A percentile compares a stretch with the other conserved stretches of the same genome.
These are phyloP conservation scores for Poeciliopsis presidionis DNA, from an alignment of 2,797 vertebrate species.

Conservation along the genomic window DNA sequence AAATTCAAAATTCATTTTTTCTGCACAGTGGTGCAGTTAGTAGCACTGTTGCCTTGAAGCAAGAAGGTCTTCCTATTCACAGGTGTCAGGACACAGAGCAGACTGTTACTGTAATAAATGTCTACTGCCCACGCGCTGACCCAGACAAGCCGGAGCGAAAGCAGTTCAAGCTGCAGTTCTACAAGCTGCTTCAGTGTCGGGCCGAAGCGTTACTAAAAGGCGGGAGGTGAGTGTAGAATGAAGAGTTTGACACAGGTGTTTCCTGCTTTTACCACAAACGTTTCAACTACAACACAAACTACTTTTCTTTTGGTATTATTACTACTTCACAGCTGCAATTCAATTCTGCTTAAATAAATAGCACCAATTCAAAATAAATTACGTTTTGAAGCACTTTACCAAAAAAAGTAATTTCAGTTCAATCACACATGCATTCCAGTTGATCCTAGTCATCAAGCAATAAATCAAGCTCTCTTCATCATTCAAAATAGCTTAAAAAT, in stretches of 20 bases:
- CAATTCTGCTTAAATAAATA: too few species aligned
- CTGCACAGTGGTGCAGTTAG: too few species aligned
- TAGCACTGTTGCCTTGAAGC: too few species aligned
- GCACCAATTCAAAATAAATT: too few species aligned
- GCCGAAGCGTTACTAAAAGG: constrained; percentile 84
- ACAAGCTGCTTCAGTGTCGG: constrained; percentile 84
- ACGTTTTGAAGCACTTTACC: too few species aligned
- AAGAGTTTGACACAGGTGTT: constrained; percentile 19
- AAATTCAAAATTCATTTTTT: background rate
- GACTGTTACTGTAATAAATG: constrained; percentile 86
- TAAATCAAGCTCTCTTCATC: too few species aligned
- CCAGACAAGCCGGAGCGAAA: constrained; percentile 89
- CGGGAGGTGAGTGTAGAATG: constrained; percentile 78
- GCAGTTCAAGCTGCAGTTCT: constrained; percentile 88
- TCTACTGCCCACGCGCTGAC: constrained; percentile 91
- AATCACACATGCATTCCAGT: too few species aligned
- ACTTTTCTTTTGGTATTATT: background rate
- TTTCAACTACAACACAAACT: background rate
- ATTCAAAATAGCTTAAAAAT: too few species aligned
- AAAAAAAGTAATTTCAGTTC: too few species aligned
- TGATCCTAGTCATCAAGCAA: too few species aligned
- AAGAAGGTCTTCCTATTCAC: background rate
- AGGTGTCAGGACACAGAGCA: constrained; percentile 77
- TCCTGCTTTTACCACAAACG: constrained; percentile 36
- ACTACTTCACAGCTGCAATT: too few species aligned